Percentiles rank a stretch among this genome's conserved stretches.
phyloP scores from a whole-genome alignment of 1,140 invertebrate species.

The Scaptodrosophila lebanonensis region DNA sequence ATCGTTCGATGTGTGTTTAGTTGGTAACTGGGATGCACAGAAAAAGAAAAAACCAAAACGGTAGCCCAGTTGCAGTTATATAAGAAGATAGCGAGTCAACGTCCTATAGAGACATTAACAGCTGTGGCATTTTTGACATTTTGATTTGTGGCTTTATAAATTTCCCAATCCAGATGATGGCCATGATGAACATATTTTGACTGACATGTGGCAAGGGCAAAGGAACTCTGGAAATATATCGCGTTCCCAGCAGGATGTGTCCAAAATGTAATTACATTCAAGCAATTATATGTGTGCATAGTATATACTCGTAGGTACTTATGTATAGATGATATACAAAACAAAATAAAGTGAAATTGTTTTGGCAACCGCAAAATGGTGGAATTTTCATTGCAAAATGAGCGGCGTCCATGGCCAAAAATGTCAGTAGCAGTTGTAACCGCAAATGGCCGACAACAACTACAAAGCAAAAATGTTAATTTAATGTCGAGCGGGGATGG shows the following conservation, averaged over 20 bases:
- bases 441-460: conserved; percentile 31
- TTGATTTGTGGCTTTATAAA: conserved; percentile 57
- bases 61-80: conserved; percentile 49
- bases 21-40: conserved; percentile 15
- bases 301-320: too few relatives aligned
- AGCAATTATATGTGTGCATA: background rate
- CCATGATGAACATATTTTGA: conserved; percentile 25
- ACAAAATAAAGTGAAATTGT: too few relatives aligned
- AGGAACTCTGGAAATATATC: too few relatives aligned
- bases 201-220: background rate
- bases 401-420: background rate
- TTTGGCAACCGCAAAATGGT: conserved; percentile 35
- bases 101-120: conserved; percentile 60
- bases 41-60: conserved; percentile 9
- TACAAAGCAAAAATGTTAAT: conserved; percentile 30
- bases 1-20: conserved; percentile 14
- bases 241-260: too few relatives aligned
- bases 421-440: conserved; percentile 56
- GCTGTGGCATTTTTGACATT: conserved; percentile 57
- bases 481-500: conserved; percentile 3
- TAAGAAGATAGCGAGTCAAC: conserved; percentile 22
- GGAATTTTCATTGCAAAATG: background rate
- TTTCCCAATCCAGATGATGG: background rate
- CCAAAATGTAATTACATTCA: conserved; percentile 23
- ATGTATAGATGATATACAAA: too few relatives aligned